These are phyloP conservation scores for Falcunculus frontatus DNA, from an alignment of 2,113 vertebrate genomes.

Conservation along the genomic window DNA sequence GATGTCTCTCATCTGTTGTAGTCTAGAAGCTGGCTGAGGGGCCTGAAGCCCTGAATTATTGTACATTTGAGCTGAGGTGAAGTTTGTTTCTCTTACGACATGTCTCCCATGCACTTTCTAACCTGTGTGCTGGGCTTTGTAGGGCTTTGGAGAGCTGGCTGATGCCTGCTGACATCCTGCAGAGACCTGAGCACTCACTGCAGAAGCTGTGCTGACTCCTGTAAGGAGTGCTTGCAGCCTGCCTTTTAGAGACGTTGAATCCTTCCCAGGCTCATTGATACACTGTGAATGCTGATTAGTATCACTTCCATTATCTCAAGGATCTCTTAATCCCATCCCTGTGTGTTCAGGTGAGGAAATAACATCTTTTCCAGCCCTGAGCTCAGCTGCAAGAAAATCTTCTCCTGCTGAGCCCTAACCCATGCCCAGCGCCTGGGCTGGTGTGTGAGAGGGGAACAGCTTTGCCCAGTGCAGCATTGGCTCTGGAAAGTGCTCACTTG, in stretches of 20 bases:
- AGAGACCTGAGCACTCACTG: not conserved
- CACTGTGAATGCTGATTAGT: not conserved
- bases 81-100: not conserved
- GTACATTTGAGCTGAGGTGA: not conserved
- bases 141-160: not conserved
- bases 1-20: not conserved
- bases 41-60: not conserved
- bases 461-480: fast-evolving
- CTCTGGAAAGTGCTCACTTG: not conserved
- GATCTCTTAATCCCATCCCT: not conserved
- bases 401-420: not conserved
- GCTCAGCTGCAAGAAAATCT: not conserved
- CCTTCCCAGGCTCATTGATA: not conserved
- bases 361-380: not conserved
- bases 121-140: not conserved
- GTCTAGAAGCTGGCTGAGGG: not conserved
- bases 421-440: fast-evolving
- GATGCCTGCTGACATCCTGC: not conserved
- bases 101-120: not conserved
- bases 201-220: not conserved
- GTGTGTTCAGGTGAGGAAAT: not conserved
- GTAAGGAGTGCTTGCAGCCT: not conserved
- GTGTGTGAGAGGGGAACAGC: not conserved
- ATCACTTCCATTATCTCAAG: not conserved
- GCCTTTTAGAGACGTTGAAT: not conserved